phyloP scores from a whole-genome alignment of 30 jellyfish, hydroid and myxozoan species.

The Phacellophora camtschatica region DNA sequence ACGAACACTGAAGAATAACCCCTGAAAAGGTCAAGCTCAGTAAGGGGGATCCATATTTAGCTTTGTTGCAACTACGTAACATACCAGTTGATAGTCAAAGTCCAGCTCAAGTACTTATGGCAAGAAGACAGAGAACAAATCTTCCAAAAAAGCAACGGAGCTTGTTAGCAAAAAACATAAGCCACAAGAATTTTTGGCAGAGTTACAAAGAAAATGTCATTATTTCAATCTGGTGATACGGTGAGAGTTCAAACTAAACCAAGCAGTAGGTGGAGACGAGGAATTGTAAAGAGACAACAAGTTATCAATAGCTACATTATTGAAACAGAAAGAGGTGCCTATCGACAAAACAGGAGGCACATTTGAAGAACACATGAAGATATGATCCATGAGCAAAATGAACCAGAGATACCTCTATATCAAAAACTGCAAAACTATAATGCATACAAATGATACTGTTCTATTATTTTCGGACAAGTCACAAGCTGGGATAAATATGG shows the following conservation, averaged over 20 bases:
- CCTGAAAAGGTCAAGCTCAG: background rate
- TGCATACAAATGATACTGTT: background rate
- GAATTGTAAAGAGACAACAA: background rate
- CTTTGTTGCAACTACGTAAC: conserved; percentile 16
- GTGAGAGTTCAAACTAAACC: background rate
- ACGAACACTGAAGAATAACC: conserved; percentile 5
- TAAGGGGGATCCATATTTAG: conserved; percentile 21
- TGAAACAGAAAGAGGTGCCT: conserved; percentile 11
- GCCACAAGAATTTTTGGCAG: background rate
- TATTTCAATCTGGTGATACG: background rate
- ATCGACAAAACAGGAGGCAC: conserved; percentile 5
- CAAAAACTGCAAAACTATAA: conserved; percentile 4
- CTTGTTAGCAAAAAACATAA: background rate
- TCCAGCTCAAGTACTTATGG: conserved; percentile 23
- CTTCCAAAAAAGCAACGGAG: background rate
- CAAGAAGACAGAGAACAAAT: conserved; percentile 2
- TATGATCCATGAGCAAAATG: background rate
- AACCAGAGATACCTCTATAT: conserved; percentile 2
- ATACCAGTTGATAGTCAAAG: conserved; percentile 14
- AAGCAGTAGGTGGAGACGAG: conserved; percentile 16
- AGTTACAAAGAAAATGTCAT: background rate
- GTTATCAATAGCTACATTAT: background rate
- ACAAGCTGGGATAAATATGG: conserved; percentile 5
- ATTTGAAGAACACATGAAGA: background rate
- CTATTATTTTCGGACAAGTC: conserved; percentile 4